Percentiles rank a stretch among this genome's conserved stretches.
Conservation (phyloP, 2,797 vertebrate genomes). For the Mormyrops attenuatus region DNA sequence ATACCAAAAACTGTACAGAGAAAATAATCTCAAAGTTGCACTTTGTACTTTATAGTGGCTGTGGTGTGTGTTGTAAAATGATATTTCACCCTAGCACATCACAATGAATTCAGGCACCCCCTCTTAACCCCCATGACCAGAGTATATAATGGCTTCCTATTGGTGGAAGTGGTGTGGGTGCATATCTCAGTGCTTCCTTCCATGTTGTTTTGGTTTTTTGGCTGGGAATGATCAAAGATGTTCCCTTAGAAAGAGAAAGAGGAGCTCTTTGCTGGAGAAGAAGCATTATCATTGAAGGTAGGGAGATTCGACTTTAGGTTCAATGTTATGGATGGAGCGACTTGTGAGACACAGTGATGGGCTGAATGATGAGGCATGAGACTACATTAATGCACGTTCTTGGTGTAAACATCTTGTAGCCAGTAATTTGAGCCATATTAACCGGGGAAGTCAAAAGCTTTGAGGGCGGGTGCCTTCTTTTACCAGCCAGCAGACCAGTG, state of each 20-base stretch:
- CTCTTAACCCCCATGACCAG: constrained; percentile 37
- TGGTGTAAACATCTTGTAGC: not conserved
- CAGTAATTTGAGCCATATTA: not conserved
- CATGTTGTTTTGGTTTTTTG: constrained; percentile 19
- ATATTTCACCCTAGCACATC: not conserved
- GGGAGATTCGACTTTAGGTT: constrained; percentile 26
- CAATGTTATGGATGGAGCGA: not conserved
- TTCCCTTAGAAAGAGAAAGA: constrained; percentile 31
- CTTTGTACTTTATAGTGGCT: not conserved
- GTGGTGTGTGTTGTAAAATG: not conserved
- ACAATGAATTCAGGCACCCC: not conserved
- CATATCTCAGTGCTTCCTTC: constrained; percentile 59
- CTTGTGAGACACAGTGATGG: not conserved
- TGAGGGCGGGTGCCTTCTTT: not conserved
- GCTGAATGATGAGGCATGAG: not conserved
- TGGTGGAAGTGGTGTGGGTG: constrained; percentile 48
- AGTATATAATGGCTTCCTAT: constrained; percentile 59
- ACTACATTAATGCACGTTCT: not conserved
- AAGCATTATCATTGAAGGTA: constrained; percentile 35
- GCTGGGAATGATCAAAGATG: constrained; percentile 48
- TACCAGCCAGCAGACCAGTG: not conserved
- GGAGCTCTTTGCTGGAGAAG: not conserved
- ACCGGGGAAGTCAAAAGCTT: not conserved
- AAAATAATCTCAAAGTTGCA: not conserved
- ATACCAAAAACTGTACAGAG: not conserved